Evolutionary conservation across 1,140 invertebrate genomes (phyloP), one percentile per base, ranked within the genome.

Genomic region (Halesus radiatus): DNA sequence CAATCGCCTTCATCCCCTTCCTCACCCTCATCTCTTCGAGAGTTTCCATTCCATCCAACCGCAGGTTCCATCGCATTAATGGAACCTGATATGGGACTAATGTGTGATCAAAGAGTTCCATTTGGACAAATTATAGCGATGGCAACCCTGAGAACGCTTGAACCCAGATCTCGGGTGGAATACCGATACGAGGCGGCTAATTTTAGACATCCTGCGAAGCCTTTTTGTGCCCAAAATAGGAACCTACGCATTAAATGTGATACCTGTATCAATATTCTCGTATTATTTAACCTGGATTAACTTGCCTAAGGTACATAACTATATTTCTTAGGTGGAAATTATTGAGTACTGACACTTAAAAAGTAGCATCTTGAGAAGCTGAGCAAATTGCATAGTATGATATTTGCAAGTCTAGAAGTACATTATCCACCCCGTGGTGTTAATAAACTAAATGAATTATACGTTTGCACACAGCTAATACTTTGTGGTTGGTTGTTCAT

Each of bases 51-150:
- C 62, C 54, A 56, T 22, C 22, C 62, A 5, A 37, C 66, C 29
- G 66, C 66, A 22, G n/a, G 37, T 20, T 70, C 37, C 66, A 70
- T 50, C 45, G 66, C 66, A 70, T 70, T 70, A 70, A 50, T 50
- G 66, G 32, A 29, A 50, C 37, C 66, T 70, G 45, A 70, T 70
- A 45, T 10, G 37, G 29, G 37, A 45, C 66, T 50, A 70, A 70
- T 70, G 37, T 45, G 29, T 70, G 66, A 70, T 70, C 66, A 70
- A 70, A 70, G 66, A 70, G 32, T 50, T 50, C 66, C 66, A 70
- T 70, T 64, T 26, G 10, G 26, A 64, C 26, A 64, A 64, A 26
- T 45, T 45, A 45, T 13, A 45, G 37, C 37, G 22, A 64, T 26
- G 62, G 8, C 62, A n/a, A 7, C 15, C 62, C 62, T 32, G 26